These are phyloP conservation scores for Cheirogaleus major DNA, from an alignment of 2,797 vertebrate species.

Conservation along the genomic window DNA sequence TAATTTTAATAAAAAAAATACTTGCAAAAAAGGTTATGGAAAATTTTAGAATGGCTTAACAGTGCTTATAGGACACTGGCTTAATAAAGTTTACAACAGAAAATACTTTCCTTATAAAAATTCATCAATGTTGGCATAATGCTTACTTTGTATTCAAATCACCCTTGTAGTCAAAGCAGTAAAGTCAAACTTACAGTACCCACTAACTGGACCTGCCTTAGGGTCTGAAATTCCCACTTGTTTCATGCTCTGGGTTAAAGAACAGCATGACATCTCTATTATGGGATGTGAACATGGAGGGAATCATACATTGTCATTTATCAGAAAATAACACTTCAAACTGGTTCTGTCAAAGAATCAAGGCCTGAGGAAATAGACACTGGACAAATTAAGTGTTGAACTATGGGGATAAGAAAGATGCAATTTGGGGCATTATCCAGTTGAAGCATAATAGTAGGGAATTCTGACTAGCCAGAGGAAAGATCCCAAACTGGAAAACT, in stretches of 20 bases:
- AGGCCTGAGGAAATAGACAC: background rate
- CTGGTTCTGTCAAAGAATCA: background rate
- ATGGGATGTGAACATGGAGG: background rate
- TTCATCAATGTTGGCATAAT: background rate
- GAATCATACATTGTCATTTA: background rate
- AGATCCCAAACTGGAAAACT: background rate
- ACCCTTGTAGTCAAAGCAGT: background rate
- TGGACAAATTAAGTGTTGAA: background rate
- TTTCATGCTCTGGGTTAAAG: background rate
- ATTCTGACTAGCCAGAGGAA: background rate
- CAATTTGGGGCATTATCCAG: no score
- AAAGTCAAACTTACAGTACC: background rate
- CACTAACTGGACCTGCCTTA: background rate
- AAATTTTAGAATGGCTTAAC: background rate
- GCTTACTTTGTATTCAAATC: background rate
- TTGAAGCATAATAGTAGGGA: background rate
- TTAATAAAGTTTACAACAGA: background rate
- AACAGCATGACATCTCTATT: background rate
- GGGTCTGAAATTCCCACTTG: background rate
- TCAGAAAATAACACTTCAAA: background rate
- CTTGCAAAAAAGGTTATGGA: background rate
- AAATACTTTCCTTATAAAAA: constrained; percentile 4
- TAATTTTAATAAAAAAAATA: background rate
- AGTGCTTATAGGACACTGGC: background rate
- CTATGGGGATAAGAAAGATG: no score